These are phyloP conservation scores for Trissolcus basalis DNA, from an alignment of 1,140 invertebrate species.

Conservation along the genomic window DNA sequence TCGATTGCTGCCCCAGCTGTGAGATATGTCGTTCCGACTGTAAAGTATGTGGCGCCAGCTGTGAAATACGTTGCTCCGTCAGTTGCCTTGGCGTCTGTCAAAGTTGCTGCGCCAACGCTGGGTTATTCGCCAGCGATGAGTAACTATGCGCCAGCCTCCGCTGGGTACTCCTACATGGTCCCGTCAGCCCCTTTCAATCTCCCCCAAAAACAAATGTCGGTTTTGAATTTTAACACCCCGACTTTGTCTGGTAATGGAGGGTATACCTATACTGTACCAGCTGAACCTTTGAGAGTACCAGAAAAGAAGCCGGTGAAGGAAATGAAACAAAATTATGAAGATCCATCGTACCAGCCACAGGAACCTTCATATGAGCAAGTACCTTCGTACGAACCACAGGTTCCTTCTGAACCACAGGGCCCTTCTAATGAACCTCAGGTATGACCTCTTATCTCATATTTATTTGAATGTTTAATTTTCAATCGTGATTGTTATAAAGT, in stretches of 20 bases:
- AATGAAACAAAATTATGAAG: not conserved
- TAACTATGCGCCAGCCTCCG: not conserved
- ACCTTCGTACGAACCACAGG: no score
- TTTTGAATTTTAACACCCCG: no score
- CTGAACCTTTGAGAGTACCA: slow-evolving; percentile 27
- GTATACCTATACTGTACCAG: not conserved
- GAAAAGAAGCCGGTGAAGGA: not conserved
- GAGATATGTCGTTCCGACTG: not conserved
- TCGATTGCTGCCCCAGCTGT: slow-evolving; percentile 3
- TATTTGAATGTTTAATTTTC: no score
- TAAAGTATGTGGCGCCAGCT: slow-evolving; percentile 5
- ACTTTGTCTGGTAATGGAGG: no score
- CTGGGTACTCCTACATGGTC: no score
- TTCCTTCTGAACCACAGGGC: not conserved
- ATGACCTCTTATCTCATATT: not conserved
- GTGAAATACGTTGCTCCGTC: slow-evolving; percentile 9
- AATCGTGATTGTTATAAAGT: no score
- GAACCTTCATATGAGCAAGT: not conserved
- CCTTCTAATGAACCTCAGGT: not conserved
- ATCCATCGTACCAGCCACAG: not conserved
- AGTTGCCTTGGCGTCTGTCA: slow-evolving; percentile 1
- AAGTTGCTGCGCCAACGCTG: not conserved
- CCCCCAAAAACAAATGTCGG: no score
- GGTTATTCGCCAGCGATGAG: no score
- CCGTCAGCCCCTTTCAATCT: no score